Evolutionary conservation across 2,888 invertebrate genomes (phyloP), one percentile per base, ranked within the genome.

Genomic region (Erannis defoliaria): DNA sequence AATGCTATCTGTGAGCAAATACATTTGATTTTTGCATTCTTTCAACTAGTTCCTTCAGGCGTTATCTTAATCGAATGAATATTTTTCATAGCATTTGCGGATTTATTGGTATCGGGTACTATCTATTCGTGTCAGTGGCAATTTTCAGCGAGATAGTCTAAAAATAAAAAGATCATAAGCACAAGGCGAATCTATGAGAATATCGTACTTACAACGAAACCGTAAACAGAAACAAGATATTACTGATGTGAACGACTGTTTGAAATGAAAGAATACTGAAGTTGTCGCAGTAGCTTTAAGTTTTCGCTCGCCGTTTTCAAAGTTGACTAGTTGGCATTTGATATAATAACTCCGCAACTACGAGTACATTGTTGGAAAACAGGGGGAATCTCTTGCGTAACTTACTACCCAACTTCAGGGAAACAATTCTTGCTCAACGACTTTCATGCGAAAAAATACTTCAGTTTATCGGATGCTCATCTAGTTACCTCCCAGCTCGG

Each of bases 381-480:
- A 66, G 66, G 61, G 65, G 48, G 64, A 64, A 68, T 56, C 43
- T 51, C 65, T 70, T 64, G 65, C 68, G 68, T 68, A 71, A 68
- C 67, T 71, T 64, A 66, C 70, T 67, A 64, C 56, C 61, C 54
- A 68, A 71, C 67, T 71, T 63, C 62, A 63, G 62, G 64, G 68
- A 68, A 71, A 71, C 71, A 71, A 71, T 71, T 71, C 66, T 71
- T 68, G 68, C 68, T 68, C 64, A 57, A 66, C 71, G 66, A 71
- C 67, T 71, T 71, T 66, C 68, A 71, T 68, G 71, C 68, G 71
- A 68, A 68, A 71, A 71, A 71, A 67, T 71, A 68, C 68, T 71
- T 63, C 62, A 71, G 71, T 71, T 71, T 71, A 71, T 71, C 71
- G 68, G 67, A 71, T 68, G 71, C 71, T 71, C 71, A 71, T 71